Conservation (phyloP, 1,140 invertebrate species). For the Zaprionus camerounensis region DNA sequence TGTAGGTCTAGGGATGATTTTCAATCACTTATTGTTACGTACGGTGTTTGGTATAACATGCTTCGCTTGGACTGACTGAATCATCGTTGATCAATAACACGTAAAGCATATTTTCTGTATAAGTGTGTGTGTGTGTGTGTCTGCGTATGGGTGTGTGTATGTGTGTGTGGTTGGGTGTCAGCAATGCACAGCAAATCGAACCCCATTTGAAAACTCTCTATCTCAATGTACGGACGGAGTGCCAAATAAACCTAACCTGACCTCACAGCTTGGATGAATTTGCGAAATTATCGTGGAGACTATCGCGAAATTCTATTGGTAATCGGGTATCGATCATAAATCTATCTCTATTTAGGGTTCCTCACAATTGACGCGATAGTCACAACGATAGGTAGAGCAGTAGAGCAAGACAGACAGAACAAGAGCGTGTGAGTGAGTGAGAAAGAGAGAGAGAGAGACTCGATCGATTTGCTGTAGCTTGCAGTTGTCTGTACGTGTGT, state of each 20-base stretch:
- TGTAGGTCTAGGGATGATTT: conserved; percentile 82
- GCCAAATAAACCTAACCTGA: neutral
- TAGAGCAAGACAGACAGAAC: neutral
- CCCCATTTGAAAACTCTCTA: neutral
- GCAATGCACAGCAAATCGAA: neutral
- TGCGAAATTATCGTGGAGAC: neutral
- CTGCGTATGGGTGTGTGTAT: neutral
- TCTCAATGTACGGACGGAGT: neutral
- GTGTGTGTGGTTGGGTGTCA: conserved; percentile 1
- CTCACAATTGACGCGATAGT: neutral
- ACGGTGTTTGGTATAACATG: conserved; percentile 82
- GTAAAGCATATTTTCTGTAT: conserved; percentile 57
- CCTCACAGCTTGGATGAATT: neutral
- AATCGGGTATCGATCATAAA: too few relatives aligned
- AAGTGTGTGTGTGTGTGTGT: neutral
- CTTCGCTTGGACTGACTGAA: conserved; percentile 64
- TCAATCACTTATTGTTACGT: conserved; percentile 84
- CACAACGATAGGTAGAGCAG: neutral
- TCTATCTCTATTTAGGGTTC: too few relatives aligned
- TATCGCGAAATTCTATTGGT: neutral
- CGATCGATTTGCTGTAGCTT: neutral
- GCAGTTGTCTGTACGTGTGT: neutral
- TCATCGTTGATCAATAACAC: conserved; percentile 57
- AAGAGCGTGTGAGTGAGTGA: neutral
- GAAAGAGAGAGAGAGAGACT: neutral